Conservation (phyloP, 2,888 invertebrate genomes). For the Lycia hirtaria region DNA sequence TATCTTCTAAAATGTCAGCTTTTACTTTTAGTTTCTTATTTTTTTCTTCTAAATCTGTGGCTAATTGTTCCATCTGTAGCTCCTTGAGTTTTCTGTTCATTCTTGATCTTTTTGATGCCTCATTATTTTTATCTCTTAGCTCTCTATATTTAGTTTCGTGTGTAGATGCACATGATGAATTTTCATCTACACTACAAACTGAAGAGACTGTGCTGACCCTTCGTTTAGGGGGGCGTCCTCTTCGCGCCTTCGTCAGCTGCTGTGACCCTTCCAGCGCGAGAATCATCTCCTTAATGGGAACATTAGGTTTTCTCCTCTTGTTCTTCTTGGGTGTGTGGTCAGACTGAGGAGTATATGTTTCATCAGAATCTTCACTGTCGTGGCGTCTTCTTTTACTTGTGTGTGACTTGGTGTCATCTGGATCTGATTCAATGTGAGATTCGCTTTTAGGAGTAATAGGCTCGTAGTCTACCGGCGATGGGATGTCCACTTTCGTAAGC, state of each 20-base stretch:
- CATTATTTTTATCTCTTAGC: conserved; percentile 91
- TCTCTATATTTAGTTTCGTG: conserved; percentile 87
- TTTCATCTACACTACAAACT: conserved; percentile 74
- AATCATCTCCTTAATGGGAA: conserved; percentile 77
- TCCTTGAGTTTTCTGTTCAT: conserved; percentile 88
- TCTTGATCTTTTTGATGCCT: conserved; percentile 90
- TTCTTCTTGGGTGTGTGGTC: conserved; percentile 66
- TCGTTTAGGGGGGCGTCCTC: conserved; percentile 85
- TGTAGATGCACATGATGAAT: conserved; percentile 68
- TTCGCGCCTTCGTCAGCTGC: conserved; percentile 67
- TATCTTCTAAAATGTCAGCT: conserved; percentile 88
- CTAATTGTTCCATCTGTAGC: conserved; percentile 82
- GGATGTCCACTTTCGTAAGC: conserved; percentile 51
- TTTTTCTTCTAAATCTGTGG: conserved; percentile 84
- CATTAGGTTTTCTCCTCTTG: conserved; percentile 67
- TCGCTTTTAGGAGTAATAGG: conserved; percentile 77
- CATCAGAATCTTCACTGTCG: conserved; percentile 78
- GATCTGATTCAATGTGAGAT: conserved; percentile 73
- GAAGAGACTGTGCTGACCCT: conserved; percentile 77
- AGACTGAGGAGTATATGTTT: conserved; percentile 70
- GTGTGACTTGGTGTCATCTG: conserved; percentile 61
- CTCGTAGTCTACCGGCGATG: conserved; percentile 64
- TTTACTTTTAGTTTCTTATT: conserved; percentile 88
- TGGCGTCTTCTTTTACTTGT: conserved; percentile 58
- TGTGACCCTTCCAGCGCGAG: conserved; percentile 72